phyloP scores from a whole-genome alignment of 2,113 vertebrate species.

The Tilapia sparmanii region DNA sequence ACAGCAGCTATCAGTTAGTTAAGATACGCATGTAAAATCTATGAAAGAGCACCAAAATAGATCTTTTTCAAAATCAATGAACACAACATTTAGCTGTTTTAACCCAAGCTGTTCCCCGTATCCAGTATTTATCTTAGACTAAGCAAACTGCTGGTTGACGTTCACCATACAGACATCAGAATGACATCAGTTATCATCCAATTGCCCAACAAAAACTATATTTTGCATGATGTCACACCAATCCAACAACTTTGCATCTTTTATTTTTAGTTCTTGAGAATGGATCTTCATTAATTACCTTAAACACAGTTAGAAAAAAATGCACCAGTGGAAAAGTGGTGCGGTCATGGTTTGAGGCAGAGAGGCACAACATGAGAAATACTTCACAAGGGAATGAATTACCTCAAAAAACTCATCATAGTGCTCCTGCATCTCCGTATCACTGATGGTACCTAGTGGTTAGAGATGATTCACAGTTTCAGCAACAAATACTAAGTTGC shows the following conservation, averaged over 20 bases:
- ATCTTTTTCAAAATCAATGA: neutral
- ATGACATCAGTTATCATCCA: neutral
- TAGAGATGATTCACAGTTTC: neutral
- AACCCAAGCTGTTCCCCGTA: neutral
- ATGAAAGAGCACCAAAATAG: neutral
- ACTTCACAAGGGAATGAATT: neutral
- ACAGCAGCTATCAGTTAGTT: neutral
- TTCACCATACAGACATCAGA: neutral
- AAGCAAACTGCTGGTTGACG: neutral
- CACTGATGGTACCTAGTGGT: slow-evolving; percentile 87
- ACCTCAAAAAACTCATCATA: slow-evolving; percentile 99
- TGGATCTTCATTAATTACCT: neutral
- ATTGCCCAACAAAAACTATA: neutral
- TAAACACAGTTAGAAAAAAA: neutral
- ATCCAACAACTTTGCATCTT: neutral
- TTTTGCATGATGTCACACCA: neutral
- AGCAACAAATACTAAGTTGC: neutral
- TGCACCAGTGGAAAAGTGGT: neutral
- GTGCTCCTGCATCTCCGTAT: slow-evolving; percentile 99
- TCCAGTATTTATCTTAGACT: neutral
- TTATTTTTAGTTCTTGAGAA: neutral
- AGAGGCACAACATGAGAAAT: neutral
- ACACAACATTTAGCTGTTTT: neutral
- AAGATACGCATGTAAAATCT: neutral
- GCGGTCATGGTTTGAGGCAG: neutral